phyloP scores from a whole-genome alignment of 2,797 vertebrate species.

The Chaunax sp. region DNA sequence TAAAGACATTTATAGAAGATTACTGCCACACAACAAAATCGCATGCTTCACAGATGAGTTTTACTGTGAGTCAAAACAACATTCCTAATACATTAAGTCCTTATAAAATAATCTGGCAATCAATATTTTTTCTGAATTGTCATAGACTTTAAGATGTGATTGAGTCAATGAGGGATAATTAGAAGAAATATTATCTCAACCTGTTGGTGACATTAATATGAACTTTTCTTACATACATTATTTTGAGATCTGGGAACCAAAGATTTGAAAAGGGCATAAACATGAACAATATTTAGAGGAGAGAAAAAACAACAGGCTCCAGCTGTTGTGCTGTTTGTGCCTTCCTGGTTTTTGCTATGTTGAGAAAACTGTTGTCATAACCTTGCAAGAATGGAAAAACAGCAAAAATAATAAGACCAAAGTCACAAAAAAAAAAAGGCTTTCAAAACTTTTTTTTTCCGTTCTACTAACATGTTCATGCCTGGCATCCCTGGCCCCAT shows the following conservation, averaged over 20 bases:
- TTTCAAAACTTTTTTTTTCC: background rate
- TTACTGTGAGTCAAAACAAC: background rate
- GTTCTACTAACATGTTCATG: constrained; percentile 88
- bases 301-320: background rate
- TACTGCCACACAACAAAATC: background rate
- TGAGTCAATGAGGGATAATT: background rate
- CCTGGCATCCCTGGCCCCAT: constrained; percentile 90
- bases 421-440: background rate
- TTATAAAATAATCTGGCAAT: background rate
- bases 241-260: background rate
- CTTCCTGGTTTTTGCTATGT: background rate
- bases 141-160: background rate
- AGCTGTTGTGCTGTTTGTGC: background rate
- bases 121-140: background rate
- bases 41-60: background rate
- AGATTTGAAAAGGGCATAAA: background rate
- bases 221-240: background rate
- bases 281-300: background rate
- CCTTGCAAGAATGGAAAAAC: background rate
- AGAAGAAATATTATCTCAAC: background rate
- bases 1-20: background rate
- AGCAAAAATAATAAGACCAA: background rate
- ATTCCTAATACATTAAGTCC: background rate
- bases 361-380: background rate
- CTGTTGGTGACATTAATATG: background rate